Percentiles rank a stretch among this genome's conserved stretches.
Conservation (phyloP, 2,888 invertebrate species). For the Synanthedon tipuliformis region DNA sequence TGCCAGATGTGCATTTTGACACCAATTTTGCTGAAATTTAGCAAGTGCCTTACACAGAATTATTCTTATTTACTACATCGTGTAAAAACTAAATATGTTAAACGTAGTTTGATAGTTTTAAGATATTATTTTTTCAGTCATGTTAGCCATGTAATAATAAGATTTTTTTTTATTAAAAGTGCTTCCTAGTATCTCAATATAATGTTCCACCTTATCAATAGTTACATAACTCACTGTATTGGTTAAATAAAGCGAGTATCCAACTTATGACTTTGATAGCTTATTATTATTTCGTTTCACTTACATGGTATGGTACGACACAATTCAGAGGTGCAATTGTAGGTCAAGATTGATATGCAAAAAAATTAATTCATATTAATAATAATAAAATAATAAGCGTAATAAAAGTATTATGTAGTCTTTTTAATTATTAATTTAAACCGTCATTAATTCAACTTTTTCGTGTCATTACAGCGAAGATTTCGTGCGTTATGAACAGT, state of each 20-base stretch:
- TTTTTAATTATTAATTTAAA: too few relatives aligned
- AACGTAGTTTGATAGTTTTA: constrained; percentile 4
- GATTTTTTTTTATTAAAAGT: constrained; percentile 3
- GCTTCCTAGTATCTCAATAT: constrained; percentile 3
- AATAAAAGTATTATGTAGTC: too few relatives aligned
- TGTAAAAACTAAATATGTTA: neutral
- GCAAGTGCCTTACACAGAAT: neutral
- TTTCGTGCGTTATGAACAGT: too few relatives aligned
- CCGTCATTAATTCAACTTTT: too few relatives aligned
- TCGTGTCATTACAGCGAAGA: too few relatives aligned
- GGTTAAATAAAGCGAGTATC: too few relatives aligned
- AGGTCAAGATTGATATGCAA: too few relatives aligned
- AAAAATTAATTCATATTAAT: too few relatives aligned
- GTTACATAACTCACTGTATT: constrained; percentile 1
- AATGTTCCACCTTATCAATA: constrained; percentile 3
- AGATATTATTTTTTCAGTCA: constrained; percentile 18
- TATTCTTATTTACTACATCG: neutral
- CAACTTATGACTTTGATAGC: neutral
- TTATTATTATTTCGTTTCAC: neutral
- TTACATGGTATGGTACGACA: constrained; percentile 17
- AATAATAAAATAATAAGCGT: too few relatives aligned
- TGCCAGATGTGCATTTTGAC: neutral
- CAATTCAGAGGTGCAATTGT: too few relatives aligned
- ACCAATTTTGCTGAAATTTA: neutral
- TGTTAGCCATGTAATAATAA: constrained; percentile 27